Evolutionary conservation across 2,888 invertebrate species (phyloP), one percentile per base, ranked within the genome.

Genomic region (Leptopilina syphax): DNA sequence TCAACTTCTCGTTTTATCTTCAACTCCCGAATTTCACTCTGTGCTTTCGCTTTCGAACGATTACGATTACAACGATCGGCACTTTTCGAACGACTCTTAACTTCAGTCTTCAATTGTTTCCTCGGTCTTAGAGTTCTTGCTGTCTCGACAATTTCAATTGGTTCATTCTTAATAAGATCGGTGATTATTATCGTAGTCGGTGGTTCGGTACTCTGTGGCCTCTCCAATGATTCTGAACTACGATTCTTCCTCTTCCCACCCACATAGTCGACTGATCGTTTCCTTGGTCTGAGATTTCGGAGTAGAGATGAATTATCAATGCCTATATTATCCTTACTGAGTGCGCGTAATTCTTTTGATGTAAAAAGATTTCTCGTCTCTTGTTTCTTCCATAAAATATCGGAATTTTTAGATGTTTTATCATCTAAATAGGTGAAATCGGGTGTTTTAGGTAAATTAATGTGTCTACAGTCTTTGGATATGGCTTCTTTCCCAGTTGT

Each of bases 231-330:
- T 78, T 77, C 82, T 9, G 6, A 8, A 7, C 47, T 12, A 10
- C 70, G 7, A 18, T 44, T 77, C 67, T 83, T 83, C 60, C 82
- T 87, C 34, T 82, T 88, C 7, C 41, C 79, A 1, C 79, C 83
- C 12, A 80, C 78, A 54, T 88, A 87, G 77, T 87, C 82, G 0
- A 88, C 81, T 1, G 85, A 85, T 63, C 77, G 77, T 27, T 85
- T 90, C 54, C 91, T 84, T 7, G 91, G 89, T 76, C 91, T 85
- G 60, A 90, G 81, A 54, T 83, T 87, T 79, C 85, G 83, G 1
- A 80, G n/a, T 8, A 63, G 3, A 9, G 63, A 18, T 18, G 18
- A 24, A 63, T 24, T 63, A 0, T 9, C 9, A 1, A 50, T 3
- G 9, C 10, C 9, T 0, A 50, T 50, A 0, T 12, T 2, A 10